These are phyloP conservation scores for mouse (Mus musculus) DNA, from an alignment of 2,113 vertebrate species.

Conservation along the genomic window GRCm39 chr12:94988501-94989000, in stretches of 20 bases:
- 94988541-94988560: not conserved
- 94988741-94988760: not conserved
- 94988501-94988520: not conserved
- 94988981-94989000: not conserved
- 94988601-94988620: slow-evolving; percentile 21
- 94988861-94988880: not conserved
- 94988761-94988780: not conserved
- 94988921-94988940: not conserved
- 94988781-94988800: not conserved
- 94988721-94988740: not conserved
- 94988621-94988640: not conserved
- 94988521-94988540: not conserved
- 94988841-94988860: not conserved
- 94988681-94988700: not conserved
- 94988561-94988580: not conserved
- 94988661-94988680: not conserved
- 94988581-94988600: not conserved
- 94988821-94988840: not conserved
- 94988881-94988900: not conserved
- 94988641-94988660: not conserved
- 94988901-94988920: not conserved
- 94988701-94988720: not conserved
- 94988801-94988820: not conserved
- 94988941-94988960: not conserved
- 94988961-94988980: not conserved